These are phyloP conservation scores for Argyresthia goedartella DNA, from an alignment of 2,888 invertebrate species.

Conservation along the genomic window DNA sequence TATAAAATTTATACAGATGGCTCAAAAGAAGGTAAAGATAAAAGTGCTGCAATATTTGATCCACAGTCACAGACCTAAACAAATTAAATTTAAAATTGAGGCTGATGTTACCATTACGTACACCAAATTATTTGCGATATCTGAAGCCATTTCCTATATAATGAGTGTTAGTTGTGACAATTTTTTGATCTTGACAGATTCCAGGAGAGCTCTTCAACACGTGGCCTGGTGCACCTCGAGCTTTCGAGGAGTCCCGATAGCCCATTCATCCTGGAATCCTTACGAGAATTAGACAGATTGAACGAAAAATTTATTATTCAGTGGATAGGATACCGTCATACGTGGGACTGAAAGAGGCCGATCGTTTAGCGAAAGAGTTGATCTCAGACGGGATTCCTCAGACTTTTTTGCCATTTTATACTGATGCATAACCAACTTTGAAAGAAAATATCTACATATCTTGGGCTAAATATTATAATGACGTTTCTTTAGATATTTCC, in stretches of 20 bases:
- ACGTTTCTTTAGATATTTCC: not conserved
- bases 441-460: not conserved
- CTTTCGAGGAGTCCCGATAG: slow-evolving; percentile 11
- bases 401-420: not conserved
- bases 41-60: slow-evolving; percentile 1
- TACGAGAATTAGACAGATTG: not conserved
- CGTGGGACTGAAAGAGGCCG: not conserved
- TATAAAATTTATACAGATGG: no score
- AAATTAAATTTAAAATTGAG: slow-evolving; percentile 8
- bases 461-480: not conserved
- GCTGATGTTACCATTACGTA: slow-evolving; percentile 9
- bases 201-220: slow-evolving; percentile 11
- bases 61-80: not conserved
- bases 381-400: not conserved
- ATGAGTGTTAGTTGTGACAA: slow-evolving; percentile 2
- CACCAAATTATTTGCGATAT: slow-evolving; percentile 12
- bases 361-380: not conserved
- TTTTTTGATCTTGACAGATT: slow-evolving; percentile 10
- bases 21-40: not conserved
- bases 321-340: slow-evolving; percentile 9
- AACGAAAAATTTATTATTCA: slow-evolving; percentile 3
- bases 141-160: slow-evolving; percentile 10
- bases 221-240: slow-evolving; percentile 13
- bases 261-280: slow-evolving; percentile 7
- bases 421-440: not conserved